A percentile compares a stretch with the other conserved stretches of the same genome.
phyloP scores from a whole-genome alignment of 2,888 invertebrate species.

The Tachystola acroxantha region DNA sequence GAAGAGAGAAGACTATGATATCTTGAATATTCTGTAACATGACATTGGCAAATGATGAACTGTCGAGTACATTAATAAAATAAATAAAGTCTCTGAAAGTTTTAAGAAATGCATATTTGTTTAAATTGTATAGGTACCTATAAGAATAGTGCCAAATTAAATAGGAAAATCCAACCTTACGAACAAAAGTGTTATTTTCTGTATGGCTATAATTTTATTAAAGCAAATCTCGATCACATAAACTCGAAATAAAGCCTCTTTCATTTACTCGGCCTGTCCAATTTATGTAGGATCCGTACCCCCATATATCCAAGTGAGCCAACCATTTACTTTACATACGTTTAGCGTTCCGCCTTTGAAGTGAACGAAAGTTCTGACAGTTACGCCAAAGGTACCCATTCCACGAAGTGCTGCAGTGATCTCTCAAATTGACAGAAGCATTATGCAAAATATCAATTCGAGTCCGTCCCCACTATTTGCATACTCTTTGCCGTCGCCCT shows the following conservation, averaged over 20 bases:
- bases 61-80: no score
- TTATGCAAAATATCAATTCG: slow-evolving; percentile 5
- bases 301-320: background rate
- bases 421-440: slow-evolving; percentile 4
- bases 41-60: no score
- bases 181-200: no score
- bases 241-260: background rate
- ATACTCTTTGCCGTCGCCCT: background rate
- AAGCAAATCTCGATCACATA: background rate
- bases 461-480: slow-evolving; percentile 1
- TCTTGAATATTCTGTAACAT: no score
- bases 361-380: background rate
- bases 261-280: background rate
- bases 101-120: no score
- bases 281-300: slow-evolving; percentile 1
- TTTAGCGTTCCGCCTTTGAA: background rate
- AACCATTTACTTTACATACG: background rate
- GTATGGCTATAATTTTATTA: background rate
- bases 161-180: no score
- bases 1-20: no score
- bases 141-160: no score
- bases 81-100: no score
- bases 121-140: no score
- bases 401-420: background rate
- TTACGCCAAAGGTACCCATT: background rate